These are phyloP conservation scores for Euzophera pinguis DNA, from an alignment of 2,888 invertebrate genomes.

Conservation along the genomic window DNA sequence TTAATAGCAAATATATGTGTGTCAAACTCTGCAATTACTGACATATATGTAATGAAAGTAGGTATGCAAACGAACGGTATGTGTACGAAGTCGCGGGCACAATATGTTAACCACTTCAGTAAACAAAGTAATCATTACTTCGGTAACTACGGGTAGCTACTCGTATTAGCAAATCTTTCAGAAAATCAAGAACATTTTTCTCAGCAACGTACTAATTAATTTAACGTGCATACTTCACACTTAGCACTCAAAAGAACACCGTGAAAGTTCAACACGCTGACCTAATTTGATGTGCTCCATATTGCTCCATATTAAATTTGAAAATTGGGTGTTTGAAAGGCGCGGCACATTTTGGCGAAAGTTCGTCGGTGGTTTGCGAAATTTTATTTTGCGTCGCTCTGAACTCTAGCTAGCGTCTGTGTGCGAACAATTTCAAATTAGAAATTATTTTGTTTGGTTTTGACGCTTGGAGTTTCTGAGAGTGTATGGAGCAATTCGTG, in stretches of 20 bases:
- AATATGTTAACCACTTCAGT: too few species aligned
- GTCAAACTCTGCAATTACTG: too few species aligned
- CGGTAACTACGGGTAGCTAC: neutral
- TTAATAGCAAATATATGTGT: too few species aligned
- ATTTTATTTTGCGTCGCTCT: constrained; percentile 43
- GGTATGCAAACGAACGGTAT: too few species aligned
- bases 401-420: constrained; percentile 29
- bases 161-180: neutral
- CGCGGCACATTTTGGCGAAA: constrained; percentile 30
- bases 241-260: neutral
- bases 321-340: constrained; percentile 36
- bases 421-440: constrained; percentile 40
- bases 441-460: constrained; percentile 36
- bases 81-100: too few species aligned
- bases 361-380: constrained; percentile 26
- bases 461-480: constrained; percentile 19
- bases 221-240: constrained; percentile 1
- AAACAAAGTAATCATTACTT: too few species aligned
- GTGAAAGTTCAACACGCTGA: constrained; percentile 11
- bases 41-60: too few species aligned
- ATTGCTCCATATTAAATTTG: constrained; percentile 39
- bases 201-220: neutral
- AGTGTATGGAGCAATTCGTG: constrained; percentile 20
- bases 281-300: constrained; percentile 25
- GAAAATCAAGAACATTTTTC: neutral